These are phyloP conservation scores for Protophormia terraenovae DNA, from an alignment of 2,888 invertebrate species.

Conservation along the genomic window DNA sequence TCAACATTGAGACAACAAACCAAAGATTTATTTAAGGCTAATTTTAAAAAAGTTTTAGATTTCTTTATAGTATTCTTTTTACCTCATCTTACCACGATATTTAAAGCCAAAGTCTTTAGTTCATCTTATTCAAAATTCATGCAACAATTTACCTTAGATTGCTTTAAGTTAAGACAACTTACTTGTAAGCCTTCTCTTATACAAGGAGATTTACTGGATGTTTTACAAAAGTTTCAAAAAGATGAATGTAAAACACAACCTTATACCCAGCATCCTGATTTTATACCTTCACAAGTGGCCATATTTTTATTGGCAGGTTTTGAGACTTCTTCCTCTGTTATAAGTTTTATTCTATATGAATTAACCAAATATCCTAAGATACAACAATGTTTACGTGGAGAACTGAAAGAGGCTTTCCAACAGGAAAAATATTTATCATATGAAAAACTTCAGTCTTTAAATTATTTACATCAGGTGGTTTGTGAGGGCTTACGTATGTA, in stretches of 20 bases:
- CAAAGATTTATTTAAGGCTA: constrained; percentile 72
- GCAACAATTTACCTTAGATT: constrained; percentile 28
- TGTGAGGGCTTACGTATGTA: constrained; percentile 78
- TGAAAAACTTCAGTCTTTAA: constrained; percentile 77
- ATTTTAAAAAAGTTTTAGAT: constrained; percentile 70
- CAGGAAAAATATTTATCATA: constrained; percentile 71
- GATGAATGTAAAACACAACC: not conserved
- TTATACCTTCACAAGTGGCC: constrained; percentile 77
- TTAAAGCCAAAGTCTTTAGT: constrained; percentile 75
- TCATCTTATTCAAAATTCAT: constrained; percentile 76
- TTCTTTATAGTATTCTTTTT: constrained; percentile 76
- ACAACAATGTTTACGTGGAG: constrained; percentile 78
- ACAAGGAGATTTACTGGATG: constrained; percentile 81
- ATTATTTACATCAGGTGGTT: constrained; percentile 80
- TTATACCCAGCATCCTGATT: constrained; percentile 72
- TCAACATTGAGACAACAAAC: constrained; percentile 72
- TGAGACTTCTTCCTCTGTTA: constrained; percentile 79
- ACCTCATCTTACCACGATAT: constrained; percentile 70
- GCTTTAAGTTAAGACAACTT: not conserved
- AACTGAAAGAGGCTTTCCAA: constrained; percentile 73
- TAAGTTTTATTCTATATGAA: constrained; percentile 80
- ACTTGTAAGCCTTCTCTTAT: not conserved
- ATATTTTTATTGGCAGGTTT: constrained; percentile 78
- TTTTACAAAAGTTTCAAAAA: constrained; percentile 74
- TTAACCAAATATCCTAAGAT: constrained; percentile 78